phyloP scores from a whole-genome alignment of 2,113 vertebrate species.

The Potamarius usumacintae region DNA sequence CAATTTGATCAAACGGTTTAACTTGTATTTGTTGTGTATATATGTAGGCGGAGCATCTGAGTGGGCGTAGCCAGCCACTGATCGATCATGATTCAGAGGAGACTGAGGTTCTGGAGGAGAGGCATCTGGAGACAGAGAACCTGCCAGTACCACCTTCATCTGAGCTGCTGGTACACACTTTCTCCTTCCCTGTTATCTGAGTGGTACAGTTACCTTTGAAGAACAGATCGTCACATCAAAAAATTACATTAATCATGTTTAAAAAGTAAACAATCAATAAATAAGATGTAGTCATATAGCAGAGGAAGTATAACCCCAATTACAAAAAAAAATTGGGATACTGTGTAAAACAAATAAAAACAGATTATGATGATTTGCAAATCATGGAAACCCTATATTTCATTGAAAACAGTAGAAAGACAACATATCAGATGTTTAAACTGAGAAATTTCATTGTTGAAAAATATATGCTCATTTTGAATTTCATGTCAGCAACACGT shows the following conservation, averaged over 20 bases:
- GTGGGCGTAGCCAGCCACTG: slow-evolving; percentile 75
- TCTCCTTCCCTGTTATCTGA: neutral
- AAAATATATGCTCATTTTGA: no score
- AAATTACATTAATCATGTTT: neutral
- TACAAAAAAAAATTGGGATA: no score
- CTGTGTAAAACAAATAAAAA: no score
- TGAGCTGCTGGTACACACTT: slow-evolving; percentile 36
- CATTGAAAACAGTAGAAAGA: no score
- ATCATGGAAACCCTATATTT: no score
- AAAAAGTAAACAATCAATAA: neutral
- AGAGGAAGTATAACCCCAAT: no score
- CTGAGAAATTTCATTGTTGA: no score
- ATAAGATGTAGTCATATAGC: neutral
- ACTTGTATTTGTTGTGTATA: neutral
- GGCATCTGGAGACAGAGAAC: slow-evolving; percentile 68
- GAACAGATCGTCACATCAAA: neutral
- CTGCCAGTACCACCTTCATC: slow-evolving; percentile 60
- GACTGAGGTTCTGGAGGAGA: slow-evolving; percentile 79
- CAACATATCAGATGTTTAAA: no score
- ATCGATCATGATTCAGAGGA: slow-evolving; percentile 77
- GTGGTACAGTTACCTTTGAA: neutral
- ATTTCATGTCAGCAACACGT: no score
- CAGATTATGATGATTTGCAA: no score
- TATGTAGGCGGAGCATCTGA: slow-evolving; percentile 84
- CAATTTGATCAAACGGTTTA: neutral